Evolutionary conservation across 2,113 vertebrate species (phyloP), one percentile per base, ranked within the genome.

Genomic region (Aythya baeri): DNA sequence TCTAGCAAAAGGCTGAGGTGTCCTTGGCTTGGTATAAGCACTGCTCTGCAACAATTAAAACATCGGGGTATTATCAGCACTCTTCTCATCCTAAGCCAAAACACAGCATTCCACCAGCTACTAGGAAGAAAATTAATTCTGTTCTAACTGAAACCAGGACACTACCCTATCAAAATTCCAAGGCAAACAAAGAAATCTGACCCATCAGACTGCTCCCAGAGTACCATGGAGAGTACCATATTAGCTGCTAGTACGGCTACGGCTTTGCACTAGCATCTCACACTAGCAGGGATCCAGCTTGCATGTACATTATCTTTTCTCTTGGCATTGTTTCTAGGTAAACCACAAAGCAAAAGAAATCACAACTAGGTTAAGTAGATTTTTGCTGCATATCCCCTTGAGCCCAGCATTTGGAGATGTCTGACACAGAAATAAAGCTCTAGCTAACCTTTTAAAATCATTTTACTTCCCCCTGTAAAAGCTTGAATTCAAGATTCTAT

Each of bases 271-370:
- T n/a, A 32, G 32, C 38, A 1, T 27, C 41, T 66, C 26, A 57
- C 16, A 5, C 34, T 54, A 90, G 38, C 65, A 84, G 27, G 6
- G 14, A 43, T 90, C 32, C 22, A 76, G 14, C 46, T 43, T 65
- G 17, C 36, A 83, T 14, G 18, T 13, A 18, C 3, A 7, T 17
- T 55, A 2, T n/a, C 65, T 71, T 86, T 85, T 82, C 49, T 83
- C 15, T 63, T 82, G n/a, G 7, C 27, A 31, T 58, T 86, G 29
- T 79, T 94, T 79, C 76, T 46, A 76, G 14, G 25, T 66, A 81
- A 95, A 91, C 29, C 65, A 43, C 43, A 91, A 80, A 85, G 63
- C 31, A 76, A 76, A 95, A 88, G 15, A 74, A 71, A 74, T 52
- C 63, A 9, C 36, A 65, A 5, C 22, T 43, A 11, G 10, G 7